Conservation (phyloP, 2,113 vertebrate genomes). For the Hippopotamus amphibius region DNA sequence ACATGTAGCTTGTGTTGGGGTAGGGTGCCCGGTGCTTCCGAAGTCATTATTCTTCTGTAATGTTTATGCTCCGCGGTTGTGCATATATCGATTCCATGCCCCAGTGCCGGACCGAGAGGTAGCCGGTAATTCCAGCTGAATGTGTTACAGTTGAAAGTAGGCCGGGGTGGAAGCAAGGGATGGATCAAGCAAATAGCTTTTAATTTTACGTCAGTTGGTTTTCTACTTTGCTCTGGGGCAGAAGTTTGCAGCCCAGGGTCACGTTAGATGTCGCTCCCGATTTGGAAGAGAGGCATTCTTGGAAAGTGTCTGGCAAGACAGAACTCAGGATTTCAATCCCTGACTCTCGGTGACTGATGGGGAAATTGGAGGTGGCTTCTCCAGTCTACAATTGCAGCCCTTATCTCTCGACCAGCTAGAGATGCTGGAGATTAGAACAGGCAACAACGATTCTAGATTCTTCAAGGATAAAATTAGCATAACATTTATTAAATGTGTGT, state of each 20-base stretch:
- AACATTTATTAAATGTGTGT: not conserved
- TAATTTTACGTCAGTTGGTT: slow-evolving; percentile 66
- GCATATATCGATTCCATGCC: slow-evolving; percentile 69
- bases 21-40: not conserved
- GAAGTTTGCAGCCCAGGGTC: slow-evolving; percentile 70
- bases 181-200: slow-evolving; percentile 73
- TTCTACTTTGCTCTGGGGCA: slow-evolving; percentile 71
- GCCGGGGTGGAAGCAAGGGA: not conserved
- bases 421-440: not conserved
- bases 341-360: not conserved
- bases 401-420: not conserved
- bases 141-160: slow-evolving; percentile 55
- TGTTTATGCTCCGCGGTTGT: slow-evolving; percentile 71
- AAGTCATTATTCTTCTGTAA: slow-evolving; percentile 73
- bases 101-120: slow-evolving; percentile 17
- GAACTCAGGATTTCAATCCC: not conserved
- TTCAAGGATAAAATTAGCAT: not conserved
- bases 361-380: not conserved
- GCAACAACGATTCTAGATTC: not conserved
- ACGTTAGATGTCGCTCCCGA: not conserved
- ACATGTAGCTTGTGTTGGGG: slow-evolving; percentile 67
- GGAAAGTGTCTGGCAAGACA: not conserved
- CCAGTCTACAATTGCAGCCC: not conserved
- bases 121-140: slow-evolving; percentile 49
- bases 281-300: slow-evolving; percentile 41